These are phyloP conservation scores for Drosophila kepulauana DNA, from an alignment of 1,140 invertebrate genomes.

Conservation along the genomic window DNA sequence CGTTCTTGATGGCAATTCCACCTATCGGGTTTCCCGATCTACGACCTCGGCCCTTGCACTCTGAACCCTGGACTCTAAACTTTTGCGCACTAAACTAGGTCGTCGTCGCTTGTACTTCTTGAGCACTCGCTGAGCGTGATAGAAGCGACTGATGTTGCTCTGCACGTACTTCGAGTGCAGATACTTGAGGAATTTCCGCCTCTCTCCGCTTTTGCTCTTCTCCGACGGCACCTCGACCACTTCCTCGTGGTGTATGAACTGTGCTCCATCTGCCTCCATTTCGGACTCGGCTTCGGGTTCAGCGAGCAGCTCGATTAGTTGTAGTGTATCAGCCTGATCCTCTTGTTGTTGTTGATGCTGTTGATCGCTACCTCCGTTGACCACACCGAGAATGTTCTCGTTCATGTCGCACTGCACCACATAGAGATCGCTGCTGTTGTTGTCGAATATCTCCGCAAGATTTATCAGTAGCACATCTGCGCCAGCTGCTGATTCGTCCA, in stretches of 20 bases:
- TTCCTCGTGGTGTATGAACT: conserved; percentile 72
- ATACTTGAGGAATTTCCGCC: conserved; percentile 71
- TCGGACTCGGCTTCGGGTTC: conserved; percentile 46
- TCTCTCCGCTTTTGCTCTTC: conserved; percentile 35
- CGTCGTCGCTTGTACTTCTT: conserved; percentile 66
- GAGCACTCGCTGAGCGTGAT: conserved; percentile 73
- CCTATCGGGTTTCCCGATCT: conserved; percentile 51
- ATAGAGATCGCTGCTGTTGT: conserved; percentile 75
- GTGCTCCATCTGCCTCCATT: conserved; percentile 34
- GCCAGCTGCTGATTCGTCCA: conserved; percentile 32
- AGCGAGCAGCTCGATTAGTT: conserved; percentile 67
- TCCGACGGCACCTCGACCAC: conserved; percentile 61
- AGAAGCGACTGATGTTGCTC: conserved; percentile 57
- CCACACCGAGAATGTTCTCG: conserved; percentile 73
- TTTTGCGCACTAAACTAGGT: neutral
- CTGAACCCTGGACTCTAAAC: conserved; percentile 9
- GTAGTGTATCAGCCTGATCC: conserved; percentile 54
- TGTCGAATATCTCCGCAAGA: conserved; percentile 80
- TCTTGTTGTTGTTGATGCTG: conserved; percentile 2
- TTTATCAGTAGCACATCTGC: conserved; percentile 77
- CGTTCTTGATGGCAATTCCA: conserved; percentile 3
- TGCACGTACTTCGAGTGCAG: conserved; percentile 80
- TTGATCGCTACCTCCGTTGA: conserved; percentile 40
- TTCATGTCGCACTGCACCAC: conserved; percentile 84
- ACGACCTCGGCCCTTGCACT: conserved; percentile 28